Evolutionary conservation across 2,888 invertebrate species (phyloP), one percentile per base, ranked within the genome.

Genomic region (Eutolmus rufibarbis): DNA sequence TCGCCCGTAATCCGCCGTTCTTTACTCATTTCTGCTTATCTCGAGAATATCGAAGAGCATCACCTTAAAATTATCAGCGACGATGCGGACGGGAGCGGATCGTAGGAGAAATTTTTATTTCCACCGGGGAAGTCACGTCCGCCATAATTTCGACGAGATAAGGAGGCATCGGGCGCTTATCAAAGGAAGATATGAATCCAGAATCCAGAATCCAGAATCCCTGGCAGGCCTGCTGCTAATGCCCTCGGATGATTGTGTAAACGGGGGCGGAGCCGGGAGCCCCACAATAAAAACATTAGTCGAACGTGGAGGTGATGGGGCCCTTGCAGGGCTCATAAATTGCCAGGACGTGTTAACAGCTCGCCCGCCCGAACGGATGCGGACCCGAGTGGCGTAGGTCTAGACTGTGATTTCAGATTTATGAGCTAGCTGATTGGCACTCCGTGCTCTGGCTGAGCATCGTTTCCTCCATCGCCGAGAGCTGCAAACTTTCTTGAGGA

Each of bases 141-240:
- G 37, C 76, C 37, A 76, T 76, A 76, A 76, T 76, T 76, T 37
- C 37, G 76, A 76, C 34, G 37, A 76, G 76, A 76, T 76, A 76
- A 76, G 76, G 37, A 76, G 76, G 37, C 76, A 34, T 8, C 16
- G 76, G 76, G 76, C 37, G 23, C 76, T 76, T 76, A 76, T 76
- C 76, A 37, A n/a, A 76, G n/a, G n/a, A 28, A 37, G 34, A 76
- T 76, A 76, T 76, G 76, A 76, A 76, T 76, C 37, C 76, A 37
- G 76, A 76, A 76, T 76, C 76, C 76, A n/a, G 76, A 76, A 76
- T 76, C 37, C 76, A 37, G 76, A 76, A 76, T 76, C 76, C 76
- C 37, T 37, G 16, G n/a, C 5, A 34, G 76, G 37, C 76, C 34
- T 34, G 28, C 28, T 76, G 31, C 76, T 76, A 76, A 76, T 76